Percentiles rank a stretch among this genome's conserved stretches.
Evolutionary conservation across 2,113 vertebrate species (phyloP).

Genomic region (Pomatostomus ruficeps): DNA sequence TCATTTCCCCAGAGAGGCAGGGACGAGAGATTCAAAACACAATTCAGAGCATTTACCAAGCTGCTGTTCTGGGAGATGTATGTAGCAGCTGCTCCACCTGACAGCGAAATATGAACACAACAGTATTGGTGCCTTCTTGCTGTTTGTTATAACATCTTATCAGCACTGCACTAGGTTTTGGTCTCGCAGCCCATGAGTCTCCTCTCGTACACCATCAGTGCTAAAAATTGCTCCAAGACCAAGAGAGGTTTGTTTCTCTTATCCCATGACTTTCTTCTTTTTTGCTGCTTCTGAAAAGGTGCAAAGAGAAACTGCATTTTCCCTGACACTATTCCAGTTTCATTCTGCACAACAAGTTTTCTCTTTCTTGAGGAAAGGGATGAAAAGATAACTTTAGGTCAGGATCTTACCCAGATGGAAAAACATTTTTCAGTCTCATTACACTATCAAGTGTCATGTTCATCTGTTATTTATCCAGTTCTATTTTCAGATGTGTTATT

Average conservation of each 20-base stretch:
- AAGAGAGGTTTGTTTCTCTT: neutral
- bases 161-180: neutral
- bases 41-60: neutral
- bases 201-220: neutral
- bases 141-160: neutral
- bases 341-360: neutral
- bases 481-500: constrained; percentile 5
- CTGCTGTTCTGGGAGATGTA: neutral
- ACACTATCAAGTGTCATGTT: neutral
- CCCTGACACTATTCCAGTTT: neutral
- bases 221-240: neutral
- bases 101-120: constrained; percentile 30
- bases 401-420: neutral
- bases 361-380: neutral
- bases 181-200: neutral
- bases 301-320: neutral
- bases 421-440: neutral
- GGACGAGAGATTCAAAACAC: neutral
- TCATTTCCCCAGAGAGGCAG: neutral
- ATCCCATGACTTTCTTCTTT: neutral
- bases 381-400: neutral
- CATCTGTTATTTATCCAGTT: neutral
- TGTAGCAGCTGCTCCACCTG: neutral
- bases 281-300: neutral
- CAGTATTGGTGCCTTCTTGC: neutral